A percentile compares a stretch with the other conserved stretches of the same genome.
phyloP scores from a whole-genome alignment of 2,113 vertebrate genomes.

The Thunnus thynnus region DNA sequence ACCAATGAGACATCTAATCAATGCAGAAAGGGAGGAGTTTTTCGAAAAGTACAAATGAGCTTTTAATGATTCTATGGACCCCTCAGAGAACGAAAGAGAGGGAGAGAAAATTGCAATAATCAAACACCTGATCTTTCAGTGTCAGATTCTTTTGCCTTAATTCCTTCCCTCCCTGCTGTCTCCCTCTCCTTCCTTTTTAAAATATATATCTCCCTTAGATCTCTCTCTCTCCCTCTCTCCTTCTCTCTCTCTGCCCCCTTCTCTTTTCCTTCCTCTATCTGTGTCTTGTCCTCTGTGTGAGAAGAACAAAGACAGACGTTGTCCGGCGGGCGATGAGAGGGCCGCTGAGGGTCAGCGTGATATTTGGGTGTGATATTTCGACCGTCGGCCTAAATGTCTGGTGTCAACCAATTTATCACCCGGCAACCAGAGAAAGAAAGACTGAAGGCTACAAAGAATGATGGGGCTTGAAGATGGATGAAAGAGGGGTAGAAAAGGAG shows the following conservation, averaged over 20 bases:
- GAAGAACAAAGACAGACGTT: conserved; percentile 60
- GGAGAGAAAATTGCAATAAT: conserved; percentile 29
- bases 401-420: conserved; percentile 64
- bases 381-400: conserved; percentile 58
- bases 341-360: conserved; percentile 59
- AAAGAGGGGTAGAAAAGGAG: background rate
- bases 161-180: background rate
- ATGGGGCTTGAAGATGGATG: background rate
- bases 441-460: conserved; percentile 20
- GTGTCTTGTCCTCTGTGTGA: conserved; percentile 36
- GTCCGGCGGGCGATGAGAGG: conserved; percentile 36
- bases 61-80: conserved; percentile 67
- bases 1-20: conserved; percentile 48
- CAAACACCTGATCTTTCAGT: conserved; percentile 26
- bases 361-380: conserved; percentile 74
- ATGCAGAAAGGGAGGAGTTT: conserved; percentile 36
- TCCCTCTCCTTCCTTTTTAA: background rate
- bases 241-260: conserved; percentile 8
- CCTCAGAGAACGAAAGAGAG: conserved; percentile 7
- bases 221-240: conserved; percentile 12
- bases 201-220: background rate
- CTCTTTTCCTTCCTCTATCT: background rate
- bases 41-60: conserved; percentile 59
- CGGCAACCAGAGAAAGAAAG: conserved; percentile 8
- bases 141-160: conserved; percentile 18